These are phyloP conservation scores for Stigmatopora nigra DNA, from an alignment of 2,113 vertebrate genomes.

Conservation along the genomic window DNA sequence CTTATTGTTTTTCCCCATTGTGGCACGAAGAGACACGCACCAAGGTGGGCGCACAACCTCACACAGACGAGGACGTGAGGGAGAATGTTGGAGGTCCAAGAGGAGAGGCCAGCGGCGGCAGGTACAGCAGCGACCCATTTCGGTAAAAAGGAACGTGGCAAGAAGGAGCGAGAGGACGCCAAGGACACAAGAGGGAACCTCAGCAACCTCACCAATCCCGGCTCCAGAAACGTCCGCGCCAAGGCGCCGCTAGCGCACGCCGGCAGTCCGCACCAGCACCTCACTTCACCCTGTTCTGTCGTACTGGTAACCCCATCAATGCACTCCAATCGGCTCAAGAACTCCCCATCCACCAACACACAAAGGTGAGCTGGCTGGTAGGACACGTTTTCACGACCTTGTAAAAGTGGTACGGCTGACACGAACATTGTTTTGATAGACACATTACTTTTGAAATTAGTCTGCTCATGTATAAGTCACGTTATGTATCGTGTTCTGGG, in stretches of 20 bases:
- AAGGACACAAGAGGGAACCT: slow-evolving; percentile 63
- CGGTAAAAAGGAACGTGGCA: slow-evolving; percentile 66
- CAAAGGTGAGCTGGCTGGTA: slow-evolving; percentile 54
- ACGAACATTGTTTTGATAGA: too few species aligned
- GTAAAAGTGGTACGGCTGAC: too few species aligned
- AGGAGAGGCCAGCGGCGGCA: slow-evolving; percentile 70
- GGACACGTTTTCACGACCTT: too few species aligned
- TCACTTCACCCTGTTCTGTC: slow-evolving; percentile 68
- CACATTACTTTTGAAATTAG: too few species aligned
- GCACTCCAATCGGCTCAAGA: slow-evolving; percentile 68
- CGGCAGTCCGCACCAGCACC: slow-evolving; percentile 67
- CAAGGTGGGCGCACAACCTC: slow-evolving; percentile 18
- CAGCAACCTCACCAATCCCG: slow-evolving; percentile 58
- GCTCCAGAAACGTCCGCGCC: slow-evolving; percentile 60
- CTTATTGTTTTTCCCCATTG: slow-evolving; percentile 48
- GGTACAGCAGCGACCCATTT: slow-evolving; percentile 69
- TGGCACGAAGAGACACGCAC: slow-evolving; percentile 13
- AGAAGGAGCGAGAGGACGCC: slow-evolving; percentile 66
- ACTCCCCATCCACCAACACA: slow-evolving; percentile 71
- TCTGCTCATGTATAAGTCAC: too few species aligned
- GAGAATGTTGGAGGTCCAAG: slow-evolving; percentile 72
- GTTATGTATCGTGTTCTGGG: too few species aligned
- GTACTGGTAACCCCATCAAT: slow-evolving; percentile 69
- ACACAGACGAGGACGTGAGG: slow-evolving; percentile 57
- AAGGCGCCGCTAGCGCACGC: slow-evolving; percentile 60